phyloP scores from a whole-genome alignment of 2,888 invertebrate species.

The Urechis unicinctus region DNA sequence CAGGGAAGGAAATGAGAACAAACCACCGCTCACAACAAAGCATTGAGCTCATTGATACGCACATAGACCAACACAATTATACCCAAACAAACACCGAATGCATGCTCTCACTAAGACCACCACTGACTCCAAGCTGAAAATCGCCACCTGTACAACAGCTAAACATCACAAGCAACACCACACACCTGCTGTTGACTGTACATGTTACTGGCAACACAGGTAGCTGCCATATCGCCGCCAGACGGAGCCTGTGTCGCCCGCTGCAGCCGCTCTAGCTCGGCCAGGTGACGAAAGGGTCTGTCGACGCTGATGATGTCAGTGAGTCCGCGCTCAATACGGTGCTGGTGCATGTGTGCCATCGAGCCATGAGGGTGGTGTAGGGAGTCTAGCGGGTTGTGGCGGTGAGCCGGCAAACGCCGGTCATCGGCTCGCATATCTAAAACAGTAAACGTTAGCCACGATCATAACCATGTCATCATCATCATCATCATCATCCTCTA shows the following conservation, averaged over 20 bases:
- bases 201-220: neutral
- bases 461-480: no score
- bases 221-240: neutral
- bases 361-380: neutral
- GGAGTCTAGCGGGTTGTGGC: constrained; percentile 32
- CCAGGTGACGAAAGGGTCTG: constrained; percentile 46
- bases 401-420: constrained; percentile 28
- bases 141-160: no score
- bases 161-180: no score
- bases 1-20: no score
- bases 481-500: no score
- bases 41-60: no score
- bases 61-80: no score
- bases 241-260: neutral
- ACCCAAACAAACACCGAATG: no score
- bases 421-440: constrained; percentile 38
- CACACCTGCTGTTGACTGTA: no score
- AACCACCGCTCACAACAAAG: no score
- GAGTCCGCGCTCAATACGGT: neutral
- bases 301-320: no score
- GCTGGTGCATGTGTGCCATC: neutral
- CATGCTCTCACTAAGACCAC: neutral
- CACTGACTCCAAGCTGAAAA: neutral
- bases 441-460: neutral
- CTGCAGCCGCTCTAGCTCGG: constrained; percentile 64